A percentile compares a stretch with the other conserved stretches of the same genome.
Conservation (phyloP, 2,888 invertebrate species). For the Dysmachus trigonus region DNA sequence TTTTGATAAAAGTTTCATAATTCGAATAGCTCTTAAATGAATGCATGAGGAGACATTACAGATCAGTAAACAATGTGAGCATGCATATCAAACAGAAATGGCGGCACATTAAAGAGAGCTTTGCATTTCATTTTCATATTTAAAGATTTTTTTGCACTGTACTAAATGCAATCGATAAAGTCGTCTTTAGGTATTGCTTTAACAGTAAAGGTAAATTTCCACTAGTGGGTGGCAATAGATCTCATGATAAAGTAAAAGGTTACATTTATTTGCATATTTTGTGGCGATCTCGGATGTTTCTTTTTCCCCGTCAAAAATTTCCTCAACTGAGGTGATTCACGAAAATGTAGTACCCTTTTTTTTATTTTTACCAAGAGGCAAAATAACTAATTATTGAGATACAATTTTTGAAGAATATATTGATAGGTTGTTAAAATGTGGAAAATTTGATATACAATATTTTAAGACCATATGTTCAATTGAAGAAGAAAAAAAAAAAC, state of each 20-base stretch:
- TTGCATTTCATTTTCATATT: slow-evolving; percentile 16
- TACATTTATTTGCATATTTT: neutral
- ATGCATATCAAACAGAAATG: slow-evolving; percentile 35
- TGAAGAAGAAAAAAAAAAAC: neutral
- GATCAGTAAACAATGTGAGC: slow-evolving; percentile 27
- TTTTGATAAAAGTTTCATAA: slow-evolving; percentile 3
- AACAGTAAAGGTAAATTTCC: neutral
- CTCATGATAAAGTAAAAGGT: neutral
- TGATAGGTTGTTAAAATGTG: neutral
- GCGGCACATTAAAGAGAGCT: slow-evolving; percentile 16
- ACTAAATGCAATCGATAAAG: neutral
- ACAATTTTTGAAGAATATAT: too few species aligned
- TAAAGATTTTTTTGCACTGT: neutral
- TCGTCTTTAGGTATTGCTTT: neutral
- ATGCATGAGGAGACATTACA: slow-evolving; percentile 10
- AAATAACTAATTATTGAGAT: too few species aligned
- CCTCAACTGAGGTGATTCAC: neutral
- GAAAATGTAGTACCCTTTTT: neutral
- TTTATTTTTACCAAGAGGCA: neutral
- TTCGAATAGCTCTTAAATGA: neutral
- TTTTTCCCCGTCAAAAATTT: neutral
- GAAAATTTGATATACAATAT: neutral
- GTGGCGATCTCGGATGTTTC: neutral
- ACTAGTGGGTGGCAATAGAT: neutral
- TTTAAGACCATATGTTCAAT: neutral